These are phyloP conservation scores for Bombus waltoni DNA, from an alignment of 1,140 invertebrate genomes.

Conservation along the genomic window DNA sequence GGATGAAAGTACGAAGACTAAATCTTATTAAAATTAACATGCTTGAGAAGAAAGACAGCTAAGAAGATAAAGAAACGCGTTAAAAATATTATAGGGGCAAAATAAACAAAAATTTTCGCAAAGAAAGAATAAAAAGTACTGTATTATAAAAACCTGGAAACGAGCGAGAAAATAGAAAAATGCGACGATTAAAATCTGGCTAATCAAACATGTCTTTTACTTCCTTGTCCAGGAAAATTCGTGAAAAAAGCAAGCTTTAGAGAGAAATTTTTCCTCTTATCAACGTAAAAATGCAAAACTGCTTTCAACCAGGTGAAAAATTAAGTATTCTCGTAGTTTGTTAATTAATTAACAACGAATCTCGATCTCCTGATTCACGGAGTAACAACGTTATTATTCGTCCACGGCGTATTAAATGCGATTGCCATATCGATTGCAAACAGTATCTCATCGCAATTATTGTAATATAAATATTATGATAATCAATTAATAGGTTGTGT, in stretches of 20 bases:
- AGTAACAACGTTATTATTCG: not conserved
- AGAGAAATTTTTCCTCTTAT: not conserved
- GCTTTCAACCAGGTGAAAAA: not conserved
- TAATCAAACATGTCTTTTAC: not conserved
- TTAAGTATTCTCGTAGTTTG: not conserved
- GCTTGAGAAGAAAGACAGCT: not conserved
- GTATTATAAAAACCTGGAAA: not conserved
- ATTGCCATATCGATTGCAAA: not conserved
- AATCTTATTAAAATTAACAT: slow-evolving; percentile 11
- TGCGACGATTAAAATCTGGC: not conserved
- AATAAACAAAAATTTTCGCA: not conserved
- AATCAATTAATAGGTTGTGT: not conserved
- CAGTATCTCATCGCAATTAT: not conserved
- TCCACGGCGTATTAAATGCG: not conserved
- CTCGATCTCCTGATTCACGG: no score
- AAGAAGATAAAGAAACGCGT: not conserved
- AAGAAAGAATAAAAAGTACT: no score
- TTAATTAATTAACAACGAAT: not conserved
- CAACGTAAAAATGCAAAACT: not conserved
- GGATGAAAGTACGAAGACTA: not conserved
- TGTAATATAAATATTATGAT: not conserved
- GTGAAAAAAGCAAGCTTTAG: not conserved
- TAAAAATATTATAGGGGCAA: not conserved
- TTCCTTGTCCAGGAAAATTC: not conserved
- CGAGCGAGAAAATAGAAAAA: not conserved